A percentile compares a stretch with the other conserved stretches of the same genome.
Conservation (phyloP, 2,888 invertebrate species). For the Nasonia oneida region DNA sequence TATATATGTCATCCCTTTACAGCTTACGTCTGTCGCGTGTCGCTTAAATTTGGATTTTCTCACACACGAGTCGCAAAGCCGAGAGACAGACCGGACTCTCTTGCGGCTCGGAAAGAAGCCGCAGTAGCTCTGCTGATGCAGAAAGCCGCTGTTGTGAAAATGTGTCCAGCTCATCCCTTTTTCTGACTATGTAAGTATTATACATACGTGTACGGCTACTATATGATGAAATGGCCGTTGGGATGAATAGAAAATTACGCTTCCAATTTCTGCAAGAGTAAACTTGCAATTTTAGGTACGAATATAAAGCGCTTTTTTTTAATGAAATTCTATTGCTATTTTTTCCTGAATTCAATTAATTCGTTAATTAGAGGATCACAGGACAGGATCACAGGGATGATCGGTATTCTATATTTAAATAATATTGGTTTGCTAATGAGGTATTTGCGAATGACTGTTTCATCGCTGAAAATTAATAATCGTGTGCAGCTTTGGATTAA, state of each 20-base stretch:
- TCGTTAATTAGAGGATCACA: too few relatives aligned
- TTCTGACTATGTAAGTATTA: too few relatives aligned
- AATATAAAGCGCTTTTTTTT: neutral
- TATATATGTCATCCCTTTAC: neutral
- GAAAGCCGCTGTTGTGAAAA: neutral
- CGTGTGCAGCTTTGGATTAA: neutral
- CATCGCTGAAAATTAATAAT: neutral
- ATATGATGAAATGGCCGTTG: neutral
- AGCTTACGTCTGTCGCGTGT: neutral
- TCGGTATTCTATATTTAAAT: neutral
- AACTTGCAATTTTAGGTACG: neutral
- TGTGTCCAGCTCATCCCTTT: neutral
- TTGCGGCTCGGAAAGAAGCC: neutral
- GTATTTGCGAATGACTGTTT: neutral
- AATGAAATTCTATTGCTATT: neutral
- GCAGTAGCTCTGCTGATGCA: neutral
- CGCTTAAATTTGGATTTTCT: constrained; percentile 33
- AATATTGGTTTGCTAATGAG: neutral
- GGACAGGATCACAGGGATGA: too few relatives aligned
- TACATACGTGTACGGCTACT: too few relatives aligned
- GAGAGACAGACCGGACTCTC: neutral
- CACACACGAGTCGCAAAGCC: constrained; percentile 7
- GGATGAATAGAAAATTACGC: neutral
- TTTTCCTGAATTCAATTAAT: neutral
- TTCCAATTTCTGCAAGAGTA: neutral